A percentile compares a stretch with the other conserved stretches of the same genome.
These are phyloP conservation scores for Netelia inedita DNA, from an alignment of 2,888 invertebrate genomes.

Conservation along the genomic window DNA sequence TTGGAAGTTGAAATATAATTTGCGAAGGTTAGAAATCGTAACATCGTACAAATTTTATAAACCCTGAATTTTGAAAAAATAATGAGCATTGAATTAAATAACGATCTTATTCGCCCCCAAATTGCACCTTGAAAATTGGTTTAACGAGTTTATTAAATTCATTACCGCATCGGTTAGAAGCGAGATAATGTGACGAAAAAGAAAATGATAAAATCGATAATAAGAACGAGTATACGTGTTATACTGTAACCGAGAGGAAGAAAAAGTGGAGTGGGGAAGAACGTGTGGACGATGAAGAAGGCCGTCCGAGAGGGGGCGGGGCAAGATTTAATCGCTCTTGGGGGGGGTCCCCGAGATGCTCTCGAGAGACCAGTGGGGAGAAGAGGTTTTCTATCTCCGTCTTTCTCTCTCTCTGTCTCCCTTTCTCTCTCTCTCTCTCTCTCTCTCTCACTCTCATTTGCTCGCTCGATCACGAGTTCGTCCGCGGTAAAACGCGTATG, in stretches of 20 bases:
- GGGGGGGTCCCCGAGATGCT: conserved; percentile 75
- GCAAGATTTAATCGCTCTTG: conserved; percentile 80
- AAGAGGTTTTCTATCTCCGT: conserved; percentile 73
- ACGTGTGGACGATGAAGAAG: conserved; percentile 60
- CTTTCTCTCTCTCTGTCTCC: not conserved
- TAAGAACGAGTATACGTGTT: not conserved
- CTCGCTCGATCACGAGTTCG: conserved; percentile 72
- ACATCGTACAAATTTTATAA: too few species aligned
- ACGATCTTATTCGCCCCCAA: too few species aligned
- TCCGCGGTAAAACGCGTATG: conserved; percentile 81
- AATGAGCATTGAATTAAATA: too few species aligned
- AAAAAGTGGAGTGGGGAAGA: conserved; percentile 9
- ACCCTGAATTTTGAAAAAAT: too few species aligned
- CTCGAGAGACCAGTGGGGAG: conserved; percentile 59
- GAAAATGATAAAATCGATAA: not conserved
- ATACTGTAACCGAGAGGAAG: not conserved
- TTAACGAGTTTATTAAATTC: not conserved
- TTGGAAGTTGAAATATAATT: too few species aligned
- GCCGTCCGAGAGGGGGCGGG: conserved; percentile 77
- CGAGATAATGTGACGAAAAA: not conserved
- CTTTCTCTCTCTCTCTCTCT: conserved; percentile 24
- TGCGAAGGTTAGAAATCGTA: too few species aligned
- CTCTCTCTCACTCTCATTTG: not conserved
- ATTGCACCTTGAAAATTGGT: not conserved
- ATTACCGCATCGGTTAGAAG: not conserved